Conservation (phyloP, 2,888 invertebrate genomes). For the Adelphocoris suturalis region DNA sequence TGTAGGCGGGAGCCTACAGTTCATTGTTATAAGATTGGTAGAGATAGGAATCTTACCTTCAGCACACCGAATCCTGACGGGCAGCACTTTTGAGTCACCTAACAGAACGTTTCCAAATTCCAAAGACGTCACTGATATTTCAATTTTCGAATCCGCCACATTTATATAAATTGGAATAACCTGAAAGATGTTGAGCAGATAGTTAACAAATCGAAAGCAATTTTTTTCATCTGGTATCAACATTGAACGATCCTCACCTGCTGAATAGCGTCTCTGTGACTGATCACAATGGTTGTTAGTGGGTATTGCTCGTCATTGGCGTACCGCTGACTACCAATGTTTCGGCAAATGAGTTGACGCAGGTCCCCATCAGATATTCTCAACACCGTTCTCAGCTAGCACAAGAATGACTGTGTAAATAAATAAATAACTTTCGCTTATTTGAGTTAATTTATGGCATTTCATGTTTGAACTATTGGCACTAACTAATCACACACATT, state of each 20-base stretch:
- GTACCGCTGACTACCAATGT: background rate
- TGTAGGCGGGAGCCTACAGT: no score
- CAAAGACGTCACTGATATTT: conserved; percentile 40
- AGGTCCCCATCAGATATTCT: conserved; percentile 24
- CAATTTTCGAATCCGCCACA: conserved; percentile 5
- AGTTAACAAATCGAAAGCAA: background rate
- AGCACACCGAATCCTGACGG: conserved; percentile 18
- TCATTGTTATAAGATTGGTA: background rate
- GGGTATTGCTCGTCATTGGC: conserved; percentile 11
- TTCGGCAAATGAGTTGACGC: background rate
- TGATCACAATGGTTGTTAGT: conserved; percentile 8
- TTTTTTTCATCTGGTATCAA: background rate
- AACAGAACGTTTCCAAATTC: conserved; percentile 50
- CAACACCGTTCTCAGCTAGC: conserved; percentile 36
- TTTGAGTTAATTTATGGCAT: no score
- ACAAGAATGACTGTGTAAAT: background rate
- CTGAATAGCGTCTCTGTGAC: conserved; percentile 15
- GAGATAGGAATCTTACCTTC: background rate
- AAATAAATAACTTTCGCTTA: no score
- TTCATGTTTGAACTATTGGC: no score
- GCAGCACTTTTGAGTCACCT: background rate
- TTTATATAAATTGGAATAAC: conserved; percentile 34
- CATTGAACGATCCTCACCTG: conserved; percentile 36
- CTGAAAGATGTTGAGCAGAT: background rate
- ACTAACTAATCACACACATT: no score